Percentiles rank a stretch among this genome's conserved stretches.
Conservation (phyloP, 2,797 vertebrate species). For the Labeo calbasu region DNA sequence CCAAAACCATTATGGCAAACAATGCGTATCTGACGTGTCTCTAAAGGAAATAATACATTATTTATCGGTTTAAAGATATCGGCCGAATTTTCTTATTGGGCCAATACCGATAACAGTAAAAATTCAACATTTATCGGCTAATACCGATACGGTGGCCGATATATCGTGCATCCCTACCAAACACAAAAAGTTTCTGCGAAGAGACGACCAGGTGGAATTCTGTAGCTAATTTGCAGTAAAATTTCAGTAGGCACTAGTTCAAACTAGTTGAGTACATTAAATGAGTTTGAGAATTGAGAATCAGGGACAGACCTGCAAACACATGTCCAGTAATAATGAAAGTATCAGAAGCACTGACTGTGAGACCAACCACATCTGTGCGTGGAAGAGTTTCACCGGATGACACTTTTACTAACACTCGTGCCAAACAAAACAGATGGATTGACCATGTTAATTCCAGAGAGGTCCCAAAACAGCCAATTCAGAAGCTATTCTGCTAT, state of each 20-base stretch:
- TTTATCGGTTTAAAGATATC: too few relatives aligned
- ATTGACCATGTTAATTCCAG: slow-evolving; percentile 23
- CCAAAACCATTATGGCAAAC: too few relatives aligned
- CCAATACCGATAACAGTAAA: too few relatives aligned
- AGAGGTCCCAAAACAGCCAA: not conserved
- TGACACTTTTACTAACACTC: not conserved
- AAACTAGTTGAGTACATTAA: not conserved
- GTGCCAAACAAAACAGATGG: slow-evolving; percentile 43
- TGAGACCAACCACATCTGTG: not conserved
- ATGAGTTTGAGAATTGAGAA: not conserved
- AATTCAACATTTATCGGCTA: too few relatives aligned
- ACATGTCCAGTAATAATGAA: not conserved
- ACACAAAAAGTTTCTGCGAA: too few relatives aligned
- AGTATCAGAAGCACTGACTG: not conserved
- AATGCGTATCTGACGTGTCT: too few relatives aligned
- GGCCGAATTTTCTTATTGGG: too few relatives aligned
- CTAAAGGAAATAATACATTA: too few relatives aligned
- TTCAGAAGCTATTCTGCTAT: not conserved
- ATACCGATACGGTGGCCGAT: too few relatives aligned
- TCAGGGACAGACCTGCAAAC: not conserved
- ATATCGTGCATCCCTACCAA: too few relatives aligned
- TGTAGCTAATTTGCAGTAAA: not conserved
- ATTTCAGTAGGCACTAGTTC: not conserved
- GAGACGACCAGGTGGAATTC: not conserved
- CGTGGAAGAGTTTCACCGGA: not conserved